Evolutionary conservation across 2,888 invertebrate genomes (phyloP).

Genomic region (Lepidonotus clava): DNA sequence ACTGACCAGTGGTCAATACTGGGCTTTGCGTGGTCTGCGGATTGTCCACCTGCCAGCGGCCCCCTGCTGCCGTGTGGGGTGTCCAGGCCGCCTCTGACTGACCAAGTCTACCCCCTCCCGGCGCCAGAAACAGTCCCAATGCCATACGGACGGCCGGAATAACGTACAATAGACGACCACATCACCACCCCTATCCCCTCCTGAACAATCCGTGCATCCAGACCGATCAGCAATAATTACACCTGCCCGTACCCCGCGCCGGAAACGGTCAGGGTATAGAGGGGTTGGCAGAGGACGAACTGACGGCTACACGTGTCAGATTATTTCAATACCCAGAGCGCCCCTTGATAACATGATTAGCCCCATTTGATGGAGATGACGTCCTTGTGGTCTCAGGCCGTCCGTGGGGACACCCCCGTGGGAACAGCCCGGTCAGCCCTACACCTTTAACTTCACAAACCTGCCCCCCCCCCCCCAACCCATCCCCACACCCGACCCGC

Average conservation of each 20-base stretch:
- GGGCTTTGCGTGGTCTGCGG: background rate
- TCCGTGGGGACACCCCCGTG: background rate
- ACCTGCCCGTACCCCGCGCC: background rate
- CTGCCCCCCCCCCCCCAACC: no score
- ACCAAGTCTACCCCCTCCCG: background rate
- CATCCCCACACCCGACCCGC: no score
- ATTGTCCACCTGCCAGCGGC: conserved; percentile 35
- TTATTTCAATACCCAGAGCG: conserved; percentile 49
- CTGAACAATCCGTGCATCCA: background rate
- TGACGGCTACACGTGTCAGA: conserved; percentile 32
- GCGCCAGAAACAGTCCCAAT: background rate
- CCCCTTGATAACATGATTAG: no score
- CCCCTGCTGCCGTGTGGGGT: conserved; percentile 19
- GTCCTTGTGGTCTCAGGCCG: background rate
- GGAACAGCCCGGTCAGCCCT: background rate
- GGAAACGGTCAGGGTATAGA: background rate
- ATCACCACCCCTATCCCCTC: background rate
- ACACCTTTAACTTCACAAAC: background rate
- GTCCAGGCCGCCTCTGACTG: background rate
- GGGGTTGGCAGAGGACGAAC: no score
- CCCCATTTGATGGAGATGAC: no score
- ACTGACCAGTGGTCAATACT: conserved; percentile 25
- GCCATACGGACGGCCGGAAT: background rate
- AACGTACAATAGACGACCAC: background rate
- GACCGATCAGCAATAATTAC: conserved; percentile 36